Conservation (phyloP, 2,797 vertebrate species). For the Crocodylus rhombifer region DNA sequence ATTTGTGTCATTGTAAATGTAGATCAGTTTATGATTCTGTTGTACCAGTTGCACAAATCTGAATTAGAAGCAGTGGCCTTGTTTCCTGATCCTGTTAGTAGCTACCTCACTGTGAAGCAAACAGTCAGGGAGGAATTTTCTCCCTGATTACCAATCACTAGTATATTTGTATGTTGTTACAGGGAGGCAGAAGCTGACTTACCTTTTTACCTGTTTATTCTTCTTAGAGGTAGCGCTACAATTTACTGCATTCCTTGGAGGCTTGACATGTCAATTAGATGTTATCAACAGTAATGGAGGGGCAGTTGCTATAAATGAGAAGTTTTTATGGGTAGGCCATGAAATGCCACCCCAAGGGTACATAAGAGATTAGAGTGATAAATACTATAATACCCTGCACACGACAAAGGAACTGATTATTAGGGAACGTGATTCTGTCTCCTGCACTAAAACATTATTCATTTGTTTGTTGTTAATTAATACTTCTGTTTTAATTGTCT, state of each 20-base stretch:
- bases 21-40: background rate
- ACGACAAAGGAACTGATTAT: constrained; percentile 71
- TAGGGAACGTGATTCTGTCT: constrained; percentile 57
- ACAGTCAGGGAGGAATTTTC: constrained; percentile 40
- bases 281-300: constrained; percentile 81
- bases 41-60: background rate
- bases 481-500: constrained; percentile 61
- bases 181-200: constrained; percentile 65
- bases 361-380: constrained; percentile 55
- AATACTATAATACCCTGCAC: constrained; percentile 58
- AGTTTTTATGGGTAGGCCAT: constrained; percentile 78
- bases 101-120: constrained; percentile 29
- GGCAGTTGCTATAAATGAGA: constrained; percentile 79
- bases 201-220: constrained; percentile 74
- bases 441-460: constrained; percentile 63
- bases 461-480: constrained; percentile 73
- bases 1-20: background rate
- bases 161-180: constrained; percentile 30
- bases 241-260: constrained; percentile 79
- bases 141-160: constrained; percentile 38
- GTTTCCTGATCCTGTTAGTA: constrained; percentile 54
- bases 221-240: constrained; percentile 72
- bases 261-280: constrained; percentile 83
- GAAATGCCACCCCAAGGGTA: constrained; percentile 76
- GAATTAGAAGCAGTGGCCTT: background rate